Evolutionary conservation across 2,797 vertebrate species (phyloP), one percentile per base, ranked within the genome.

Genomic region (Philypnodon macrostomus): DNA sequence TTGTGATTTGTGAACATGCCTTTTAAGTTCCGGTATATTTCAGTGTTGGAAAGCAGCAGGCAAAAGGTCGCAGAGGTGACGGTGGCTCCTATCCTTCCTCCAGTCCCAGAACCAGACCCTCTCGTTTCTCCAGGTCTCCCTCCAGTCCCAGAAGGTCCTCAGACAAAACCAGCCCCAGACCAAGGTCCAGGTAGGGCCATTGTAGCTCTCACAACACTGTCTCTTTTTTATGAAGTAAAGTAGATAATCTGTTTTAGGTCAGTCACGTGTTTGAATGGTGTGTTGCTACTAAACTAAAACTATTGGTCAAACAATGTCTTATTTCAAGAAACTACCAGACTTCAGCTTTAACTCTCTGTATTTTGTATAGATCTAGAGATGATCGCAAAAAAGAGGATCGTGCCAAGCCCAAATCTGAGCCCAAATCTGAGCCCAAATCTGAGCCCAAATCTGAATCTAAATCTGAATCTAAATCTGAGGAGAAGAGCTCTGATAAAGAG

Each of bases 31-130:
- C n/a, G n/a, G n/a, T n/a, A n/a, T n/a, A n/a, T n/a, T n/a, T n/a
- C n/a, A n/a, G n/a, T n/a, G n/a, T n/a, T n/a, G n/a, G n/a, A n/a
- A n/a, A n/a, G n/a, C n/a, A n/a, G n/a, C n/a, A n/a, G n/a, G n/a
- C n/a, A n/a, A n/a, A n/a, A n/a, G n/a, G n/a, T 14, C n/a, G 6
- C 30, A 32, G 13, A 33, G 21, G 21, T 3, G 21, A 23, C 27
- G 12, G 27, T 29, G 27, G 27, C 9, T 19, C 38, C 16, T 34
- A 32, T 44, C 18, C 35, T 23, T 4, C 8, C 47, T 30, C 52
- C 1, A 42, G 37, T 13, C n/a, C 57, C 56, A 84, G 73, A 60
- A 44, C 40, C n/a, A 60, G n/a, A n/a, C n/a, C 59, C 19, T 70
- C 70, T 26, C 14, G 12, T 21, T 45, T 23, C 11, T 18, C 63